Conservation (phyloP, 2,113 vertebrate species). For the Gnathonemus longibarbis region DNA sequence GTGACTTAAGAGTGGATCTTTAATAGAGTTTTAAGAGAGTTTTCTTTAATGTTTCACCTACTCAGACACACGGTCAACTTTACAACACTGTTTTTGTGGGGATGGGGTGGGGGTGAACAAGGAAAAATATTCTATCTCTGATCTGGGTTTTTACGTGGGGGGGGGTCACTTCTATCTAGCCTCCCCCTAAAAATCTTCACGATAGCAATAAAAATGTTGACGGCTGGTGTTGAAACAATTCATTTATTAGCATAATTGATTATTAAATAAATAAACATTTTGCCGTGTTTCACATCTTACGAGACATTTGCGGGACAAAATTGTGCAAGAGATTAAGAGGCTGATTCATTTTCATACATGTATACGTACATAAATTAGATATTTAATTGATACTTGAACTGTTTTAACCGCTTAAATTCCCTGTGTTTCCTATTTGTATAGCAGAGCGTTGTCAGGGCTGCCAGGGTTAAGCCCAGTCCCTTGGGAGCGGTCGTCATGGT, state of each 20-base stretch:
- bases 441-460: not conserved
- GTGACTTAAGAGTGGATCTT: not conserved
- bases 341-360: not conserved
- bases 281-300: not conserved
- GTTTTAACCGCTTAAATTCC: not conserved
- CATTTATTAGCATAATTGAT: not conserved
- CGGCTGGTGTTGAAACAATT: not conserved
- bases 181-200: not conserved
- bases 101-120: not conserved
- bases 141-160: not conserved
- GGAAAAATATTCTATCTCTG: not conserved
- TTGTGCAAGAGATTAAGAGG: not conserved
- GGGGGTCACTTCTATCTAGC: not conserved
- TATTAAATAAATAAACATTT: not conserved
- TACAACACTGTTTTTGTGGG: not conserved
- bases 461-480: not conserved
- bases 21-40: not conserved
- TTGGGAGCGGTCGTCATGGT: not conserved
- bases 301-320: not conserved
- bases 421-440: not conserved
- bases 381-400: not conserved
- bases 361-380: not conserved
- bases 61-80: not conserved
- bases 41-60: not conserved
- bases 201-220: not conserved